Conservation (phyloP, 1,140 invertebrate species). For the Latrodectus geometricus region DNA sequence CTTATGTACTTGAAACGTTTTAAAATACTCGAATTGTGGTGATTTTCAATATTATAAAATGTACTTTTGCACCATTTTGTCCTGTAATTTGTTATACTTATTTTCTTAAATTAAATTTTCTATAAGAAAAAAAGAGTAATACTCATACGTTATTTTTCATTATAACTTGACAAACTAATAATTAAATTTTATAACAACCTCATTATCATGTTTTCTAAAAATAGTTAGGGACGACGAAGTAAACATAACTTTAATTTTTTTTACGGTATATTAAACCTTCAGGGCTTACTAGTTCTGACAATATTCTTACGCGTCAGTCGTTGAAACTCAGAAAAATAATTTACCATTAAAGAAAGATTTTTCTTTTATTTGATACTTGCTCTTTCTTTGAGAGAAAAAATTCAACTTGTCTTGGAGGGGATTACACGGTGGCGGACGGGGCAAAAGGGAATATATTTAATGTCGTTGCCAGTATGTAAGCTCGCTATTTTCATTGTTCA, state of each 20-base stretch:
- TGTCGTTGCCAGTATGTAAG: neutral
- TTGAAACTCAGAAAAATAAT: neutral
- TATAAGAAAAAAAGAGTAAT: too few relatives aligned
- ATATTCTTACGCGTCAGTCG: neutral
- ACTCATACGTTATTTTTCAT: too few relatives aligned
- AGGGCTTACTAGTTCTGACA: neutral
- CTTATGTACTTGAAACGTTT: too few relatives aligned
- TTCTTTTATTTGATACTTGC: neutral
- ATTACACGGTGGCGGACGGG: neutral
- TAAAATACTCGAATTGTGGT: too few relatives aligned
- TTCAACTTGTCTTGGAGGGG: neutral
- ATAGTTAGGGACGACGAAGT: neutral
- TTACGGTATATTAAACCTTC: neutral
- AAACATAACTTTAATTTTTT: neutral
- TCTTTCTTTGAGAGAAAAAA: neutral
- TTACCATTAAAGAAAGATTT: neutral
- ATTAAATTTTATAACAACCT: neutral
- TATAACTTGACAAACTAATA: too few relatives aligned
- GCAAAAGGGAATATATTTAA: conserved; percentile 6
- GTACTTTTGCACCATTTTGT: too few relatives aligned
- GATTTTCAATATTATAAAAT: too few relatives aligned
- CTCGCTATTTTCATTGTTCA: conserved; percentile 15
- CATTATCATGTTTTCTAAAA: neutral
- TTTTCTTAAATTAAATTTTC: too few relatives aligned
- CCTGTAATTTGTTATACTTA: too few relatives aligned